phyloP scores from a whole-genome alignment of 2,888 invertebrate species.

The Drosophila multiciliata region DNA sequence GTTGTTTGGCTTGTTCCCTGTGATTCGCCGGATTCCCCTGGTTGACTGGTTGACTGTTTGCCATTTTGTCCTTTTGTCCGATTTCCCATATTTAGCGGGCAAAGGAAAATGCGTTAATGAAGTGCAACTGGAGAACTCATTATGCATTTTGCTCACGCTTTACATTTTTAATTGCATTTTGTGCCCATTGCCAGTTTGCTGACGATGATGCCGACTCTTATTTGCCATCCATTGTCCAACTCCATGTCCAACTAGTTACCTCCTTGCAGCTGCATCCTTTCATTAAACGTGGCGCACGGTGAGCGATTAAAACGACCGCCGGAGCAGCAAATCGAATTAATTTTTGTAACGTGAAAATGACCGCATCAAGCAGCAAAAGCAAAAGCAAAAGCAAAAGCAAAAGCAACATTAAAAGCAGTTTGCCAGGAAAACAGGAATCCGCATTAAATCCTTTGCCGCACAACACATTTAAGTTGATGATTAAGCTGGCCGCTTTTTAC shows the following conservation, averaged over 20 bases:
- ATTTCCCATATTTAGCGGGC: slow-evolving; percentile 19
- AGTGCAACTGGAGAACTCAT: slow-evolving; percentile 75
- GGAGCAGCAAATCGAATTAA: slow-evolving; percentile 83
- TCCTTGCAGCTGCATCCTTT: slow-evolving; percentile 54
- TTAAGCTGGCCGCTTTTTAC: slow-evolving; percentile 61
- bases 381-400: slow-evolving; percentile 7
- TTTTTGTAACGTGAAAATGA: slow-evolving; percentile 83
- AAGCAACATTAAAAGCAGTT: slow-evolving; percentile 41
- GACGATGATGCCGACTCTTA: slow-evolving; percentile 12
- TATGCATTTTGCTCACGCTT: slow-evolving; percentile 79
- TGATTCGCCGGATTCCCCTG: slow-evolving; percentile 8
- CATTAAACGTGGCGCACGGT: slow-evolving; percentile 73
- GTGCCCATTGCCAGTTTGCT: slow-evolving; percentile 5
- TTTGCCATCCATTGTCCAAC: neutral
- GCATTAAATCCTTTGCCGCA: slow-evolving; percentile 72
- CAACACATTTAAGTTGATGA: slow-evolving; percentile 81
- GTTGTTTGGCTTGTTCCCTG: slow-evolving; percentile 3
- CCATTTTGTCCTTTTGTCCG: neutral
- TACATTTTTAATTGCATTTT: slow-evolving; percentile 75
- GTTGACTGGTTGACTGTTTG: neutral
- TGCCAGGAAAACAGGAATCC: slow-evolving; percentile 28
- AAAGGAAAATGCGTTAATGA: slow-evolving; percentile 73
- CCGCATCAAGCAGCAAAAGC: slow-evolving; percentile 52
- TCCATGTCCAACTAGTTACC: slow-evolving; percentile 18
- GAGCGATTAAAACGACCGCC: slow-evolving; percentile 81